Evolutionary conservation across 2,113 vertebrate species (phyloP), one percentile per base, ranked within the genome.

Genomic region (Parus major): DNA sequence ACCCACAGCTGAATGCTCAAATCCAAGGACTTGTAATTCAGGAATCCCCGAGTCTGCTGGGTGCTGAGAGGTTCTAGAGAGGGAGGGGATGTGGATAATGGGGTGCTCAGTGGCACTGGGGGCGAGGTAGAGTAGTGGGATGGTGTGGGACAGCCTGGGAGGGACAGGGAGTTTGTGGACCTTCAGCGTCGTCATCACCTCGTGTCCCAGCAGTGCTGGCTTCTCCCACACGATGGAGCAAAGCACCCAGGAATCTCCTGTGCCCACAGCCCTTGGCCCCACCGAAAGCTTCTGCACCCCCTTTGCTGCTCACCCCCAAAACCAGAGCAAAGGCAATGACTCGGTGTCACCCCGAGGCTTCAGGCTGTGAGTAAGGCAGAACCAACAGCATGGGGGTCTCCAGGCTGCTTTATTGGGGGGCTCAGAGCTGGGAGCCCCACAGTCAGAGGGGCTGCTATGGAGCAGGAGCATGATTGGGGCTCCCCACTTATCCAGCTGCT

Each of bases 201-300:
- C 4, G 17, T 66, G 65, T 84, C 77, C 56, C 60, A 63, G 96
- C 96, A 95, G 69, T 96, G 95, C 96, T 95, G 92, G 72, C 87
- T 95, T 92, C 87, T 95, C 96, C 95, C 95, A 94, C 95, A 96
- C 81, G 93, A 95, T 95, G 95, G 96, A 96, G 96, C 96, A 95
- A 95, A 89, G 86, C 12, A 0, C 92, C 73, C 20, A 15, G 65
- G 12, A 56, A 71, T 84, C 69, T 78, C 77, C 64, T 2, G 10
- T 5, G 2, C 53, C 65, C 1, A 0, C 8, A 61, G 66, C 39
- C 35, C 1, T 0, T 15, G 39, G 35, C 24, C 24, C 35, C n/a
- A 18, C 42, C 1, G 0, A 64, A 29, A 57, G 35, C 25, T 78
- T 25, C 86, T 75, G 71, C 53, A 17, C 12, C 17, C 9, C 5